Conservation (phyloP, 2,113 vertebrate genomes). For the Jaculus jaculus region DNA sequence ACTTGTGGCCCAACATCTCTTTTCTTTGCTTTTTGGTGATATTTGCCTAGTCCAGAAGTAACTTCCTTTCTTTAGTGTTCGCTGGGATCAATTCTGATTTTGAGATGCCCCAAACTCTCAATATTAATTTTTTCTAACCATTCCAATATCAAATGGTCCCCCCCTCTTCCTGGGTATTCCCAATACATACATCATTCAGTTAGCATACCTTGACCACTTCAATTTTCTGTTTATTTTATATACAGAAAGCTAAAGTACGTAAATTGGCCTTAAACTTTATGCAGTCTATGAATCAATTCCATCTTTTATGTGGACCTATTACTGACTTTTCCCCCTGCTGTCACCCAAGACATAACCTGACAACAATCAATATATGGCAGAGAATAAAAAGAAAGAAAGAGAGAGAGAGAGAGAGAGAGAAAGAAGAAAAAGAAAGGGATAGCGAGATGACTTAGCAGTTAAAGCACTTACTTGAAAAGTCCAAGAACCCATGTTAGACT, state of each 20-base stretch:
- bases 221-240: background rate
- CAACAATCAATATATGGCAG: too few relatives aligned
- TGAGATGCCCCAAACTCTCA: background rate
- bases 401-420: too few relatives aligned
- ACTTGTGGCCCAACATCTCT: background rate
- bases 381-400: too few relatives aligned
- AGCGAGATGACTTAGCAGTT: too few relatives aligned
- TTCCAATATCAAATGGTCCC: background rate
- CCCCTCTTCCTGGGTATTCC: background rate
- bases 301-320: background rate
- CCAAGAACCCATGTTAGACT: too few relatives aligned
- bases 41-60: background rate
- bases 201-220: background rate
- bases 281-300: background rate
- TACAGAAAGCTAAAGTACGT: background rate
- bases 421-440: too few relatives aligned
- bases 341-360: too few relatives aligned
- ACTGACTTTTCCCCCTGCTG: too few relatives aligned
- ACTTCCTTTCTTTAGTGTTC: background rate
- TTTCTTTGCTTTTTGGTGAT: background rate
- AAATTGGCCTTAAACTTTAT: background rate
- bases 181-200: background rate
- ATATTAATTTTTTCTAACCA: background rate
- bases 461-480: too few relatives aligned
- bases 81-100: background rate